These are phyloP conservation scores for Leucophenga montana DNA, from an alignment of 2,888 invertebrate species.

Conservation along the genomic window DNA sequence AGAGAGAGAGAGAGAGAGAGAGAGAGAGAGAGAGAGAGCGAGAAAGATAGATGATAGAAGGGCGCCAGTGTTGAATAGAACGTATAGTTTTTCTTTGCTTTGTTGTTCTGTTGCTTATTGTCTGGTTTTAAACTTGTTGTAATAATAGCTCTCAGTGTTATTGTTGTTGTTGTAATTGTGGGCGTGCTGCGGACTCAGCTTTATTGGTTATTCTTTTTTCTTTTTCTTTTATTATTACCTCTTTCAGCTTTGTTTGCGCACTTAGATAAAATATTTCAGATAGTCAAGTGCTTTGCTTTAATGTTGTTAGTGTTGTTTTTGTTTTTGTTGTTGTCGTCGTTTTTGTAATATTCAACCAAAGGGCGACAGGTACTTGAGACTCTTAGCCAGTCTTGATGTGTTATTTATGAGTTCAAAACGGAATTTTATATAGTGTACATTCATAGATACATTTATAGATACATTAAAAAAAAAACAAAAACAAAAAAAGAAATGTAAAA, in stretches of 20 bases:
- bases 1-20: too few species aligned
- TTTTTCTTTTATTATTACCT: not conserved
- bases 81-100: not conserved
- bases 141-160: not conserved
- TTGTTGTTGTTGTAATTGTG: slow-evolving; percentile 12
- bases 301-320: not conserved
- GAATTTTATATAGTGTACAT: not conserved
- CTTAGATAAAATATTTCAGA: slow-evolving; percentile 8
- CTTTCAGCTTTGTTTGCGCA: not conserved
- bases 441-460: not conserved
- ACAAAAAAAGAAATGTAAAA: too few species aligned
- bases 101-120: not conserved
- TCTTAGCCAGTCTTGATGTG: not conserved
- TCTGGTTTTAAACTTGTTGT: not conserved
- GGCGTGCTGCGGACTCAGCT: not conserved
- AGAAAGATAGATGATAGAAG: not conserved
- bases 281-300: not conserved
- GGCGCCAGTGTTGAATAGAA: not conserved
- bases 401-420: not conserved
- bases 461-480: not conserved
- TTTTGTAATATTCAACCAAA: not conserved
- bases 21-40: not conserved
- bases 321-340: too few species aligned
- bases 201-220: slow-evolving; percentile 1
- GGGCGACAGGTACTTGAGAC: not conserved